These are phyloP conservation scores for Argyresthia goedartella DNA, from an alignment of 2,888 invertebrate genomes.

Conservation along the genomic window DNA sequence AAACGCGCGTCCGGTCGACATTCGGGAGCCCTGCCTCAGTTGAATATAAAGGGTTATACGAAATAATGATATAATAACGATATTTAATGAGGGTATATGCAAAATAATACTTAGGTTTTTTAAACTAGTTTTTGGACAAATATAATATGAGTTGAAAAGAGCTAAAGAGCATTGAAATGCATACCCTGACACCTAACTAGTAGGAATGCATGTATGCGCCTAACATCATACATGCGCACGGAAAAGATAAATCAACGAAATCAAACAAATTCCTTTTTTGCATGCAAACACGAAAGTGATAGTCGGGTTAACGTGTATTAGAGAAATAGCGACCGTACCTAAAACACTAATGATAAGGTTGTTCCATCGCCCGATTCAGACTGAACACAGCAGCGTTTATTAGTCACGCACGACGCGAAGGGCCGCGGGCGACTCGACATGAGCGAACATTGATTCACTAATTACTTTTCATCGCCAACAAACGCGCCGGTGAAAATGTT, in stretches of 20 bases:
- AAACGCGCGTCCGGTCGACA: slow-evolving; percentile 23
- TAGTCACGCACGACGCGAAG: slow-evolving; percentile 45
- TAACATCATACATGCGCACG: neutral
- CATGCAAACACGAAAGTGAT: slow-evolving; percentile 13
- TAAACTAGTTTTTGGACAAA: too few relatives aligned
- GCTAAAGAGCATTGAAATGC: too few relatives aligned
- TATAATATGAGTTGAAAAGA: neutral
- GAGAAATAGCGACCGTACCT: slow-evolving; percentile 24
- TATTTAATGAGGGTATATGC: too few relatives aligned
- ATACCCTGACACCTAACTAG: too few relatives aligned
- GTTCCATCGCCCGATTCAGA: slow-evolving; percentile 37
- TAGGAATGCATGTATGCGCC: neutral
- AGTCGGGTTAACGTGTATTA: slow-evolving; percentile 26
- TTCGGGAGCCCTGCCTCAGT: slow-evolving; percentile 9
- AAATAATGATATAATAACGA: neutral
- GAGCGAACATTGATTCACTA: slow-evolving; percentile 29
- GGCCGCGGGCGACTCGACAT: slow-evolving; percentile 30
- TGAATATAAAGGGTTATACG: neutral
- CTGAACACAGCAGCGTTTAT: slow-evolving; percentile 45
- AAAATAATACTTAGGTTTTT: too few relatives aligned
- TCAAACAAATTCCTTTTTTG: slow-evolving; percentile 13
- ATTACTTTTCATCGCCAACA: slow-evolving; percentile 17
- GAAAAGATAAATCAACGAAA: neutral
- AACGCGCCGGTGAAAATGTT: slow-evolving; percentile 3
- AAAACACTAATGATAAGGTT: slow-evolving; percentile 29